A percentile compares a stretch with the other conserved stretches of the same genome.
These are phyloP conservation scores for Zelostemma sp. DNA, from an alignment of 1,140 invertebrate genomes.

Conservation along the genomic window DNA sequence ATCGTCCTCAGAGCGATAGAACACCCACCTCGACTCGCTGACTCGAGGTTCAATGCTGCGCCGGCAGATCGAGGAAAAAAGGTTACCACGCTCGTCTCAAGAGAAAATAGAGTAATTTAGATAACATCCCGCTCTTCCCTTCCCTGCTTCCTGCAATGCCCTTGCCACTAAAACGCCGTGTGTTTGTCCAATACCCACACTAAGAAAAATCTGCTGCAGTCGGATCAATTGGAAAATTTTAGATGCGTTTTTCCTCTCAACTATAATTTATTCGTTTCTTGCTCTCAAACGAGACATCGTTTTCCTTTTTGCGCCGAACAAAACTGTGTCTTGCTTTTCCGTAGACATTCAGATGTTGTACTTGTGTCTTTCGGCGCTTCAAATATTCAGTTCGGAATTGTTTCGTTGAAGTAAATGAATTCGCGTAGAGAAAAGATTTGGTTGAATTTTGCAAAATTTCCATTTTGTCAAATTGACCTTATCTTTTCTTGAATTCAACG, in stretches of 20 bases:
- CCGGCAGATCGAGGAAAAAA: not conserved
- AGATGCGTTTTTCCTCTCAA: not conserved
- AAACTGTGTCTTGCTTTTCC: too few relatives aligned
- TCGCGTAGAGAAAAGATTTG: too few relatives aligned
- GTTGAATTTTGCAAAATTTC: too few relatives aligned
- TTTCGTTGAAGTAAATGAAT: too few relatives aligned
- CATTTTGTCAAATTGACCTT: too few relatives aligned
- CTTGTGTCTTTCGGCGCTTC: too few relatives aligned
- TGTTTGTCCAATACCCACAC: not conserved
- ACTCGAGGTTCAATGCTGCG: not conserved
- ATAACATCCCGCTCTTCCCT: not conserved
- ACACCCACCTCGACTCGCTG: conserved; percentile 10
- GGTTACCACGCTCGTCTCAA: not conserved
- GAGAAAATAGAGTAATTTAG: conserved; percentile 12
- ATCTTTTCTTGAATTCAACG: too few relatives aligned
- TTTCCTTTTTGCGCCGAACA: not conserved
- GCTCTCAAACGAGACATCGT: not conserved
- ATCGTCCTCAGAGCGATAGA: conserved; percentile 9
- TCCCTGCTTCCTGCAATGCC: too few relatives aligned
- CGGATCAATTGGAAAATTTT: not conserved
- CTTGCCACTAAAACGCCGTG: too few relatives aligned
- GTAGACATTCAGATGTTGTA: too few relatives aligned
- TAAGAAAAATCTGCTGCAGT: too few relatives aligned
- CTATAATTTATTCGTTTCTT: not conserved
- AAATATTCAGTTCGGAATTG: too few relatives aligned